Evolutionary conservation across 2,888 invertebrate genomes (phyloP), one percentile per base, ranked within the genome.

Genomic region (Eristalinus sepulchralis): DNA sequence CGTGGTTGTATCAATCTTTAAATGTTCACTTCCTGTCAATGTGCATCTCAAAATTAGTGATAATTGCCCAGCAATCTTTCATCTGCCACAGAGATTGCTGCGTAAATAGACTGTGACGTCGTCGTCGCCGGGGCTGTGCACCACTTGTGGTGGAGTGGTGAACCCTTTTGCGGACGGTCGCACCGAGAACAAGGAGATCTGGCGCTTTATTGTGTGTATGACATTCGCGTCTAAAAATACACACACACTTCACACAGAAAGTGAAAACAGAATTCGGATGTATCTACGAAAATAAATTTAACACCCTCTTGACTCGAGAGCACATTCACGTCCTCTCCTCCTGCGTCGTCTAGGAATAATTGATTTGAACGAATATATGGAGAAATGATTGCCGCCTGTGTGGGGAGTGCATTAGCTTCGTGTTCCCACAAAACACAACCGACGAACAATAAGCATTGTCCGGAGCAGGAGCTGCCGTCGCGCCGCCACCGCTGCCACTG

Each of bases 11-110:
- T 59, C 63, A 78, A 70, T 73, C 62, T 73, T 70, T 86, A 86
- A 82, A 78, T 78, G 66, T 62, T 83, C 64, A 86, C 70, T 86
- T 86, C 85, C 85, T 82, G 85, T 70, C 68, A 64, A 70, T 67
- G 53, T 78, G 77, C 85, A 78, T 83, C 70, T 75, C 20, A 63
- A 85, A 86, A 86, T 86, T 78, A 86, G 85, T 86, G 83, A 86
- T 86, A 86, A 86, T 86, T 86, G 85, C 78, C 68, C 66, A 47
- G 68, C 66, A 78, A 78, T 82, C 82, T 70, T 70, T 64, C 64
- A 73, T 78, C 77, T 66, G 78, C 77, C 53, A 60, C 22, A 5
- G 47, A 17, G 70, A 63, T 31, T 63, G 60, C 84, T 76, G 73
- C 82, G 73, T 66, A 83, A 82, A 86, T 83, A 83, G 68, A 60